Evolutionary conservation across 2,797 vertebrate species (phyloP).

Genomic region (Hippoglossus hippoglossus): DNA sequence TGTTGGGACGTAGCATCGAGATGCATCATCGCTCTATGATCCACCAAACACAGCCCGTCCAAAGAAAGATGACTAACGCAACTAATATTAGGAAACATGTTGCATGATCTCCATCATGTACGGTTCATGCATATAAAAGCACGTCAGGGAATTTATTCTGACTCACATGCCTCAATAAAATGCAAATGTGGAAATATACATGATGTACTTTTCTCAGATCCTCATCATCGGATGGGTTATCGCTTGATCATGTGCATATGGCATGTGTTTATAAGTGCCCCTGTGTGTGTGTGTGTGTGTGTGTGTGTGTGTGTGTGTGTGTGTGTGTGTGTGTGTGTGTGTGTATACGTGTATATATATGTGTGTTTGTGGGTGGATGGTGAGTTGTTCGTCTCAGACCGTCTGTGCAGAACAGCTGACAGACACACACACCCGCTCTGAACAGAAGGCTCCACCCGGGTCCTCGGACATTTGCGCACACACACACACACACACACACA

Average conservation of each 20-base stretch:
- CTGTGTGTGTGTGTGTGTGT: slow-evolving; percentile 33
- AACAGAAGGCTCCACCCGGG: slow-evolving; percentile 75
- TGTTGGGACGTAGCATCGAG: not conserved
- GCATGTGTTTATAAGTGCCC: slow-evolving; percentile 45
- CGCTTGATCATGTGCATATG: slow-evolving; percentile 57
- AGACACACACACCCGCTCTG: slow-evolving; percentile 63
- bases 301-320: slow-evolving; percentile 50
- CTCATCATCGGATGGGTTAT: slow-evolving; percentile 35
- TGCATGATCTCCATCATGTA: slow-evolving; percentile 33
- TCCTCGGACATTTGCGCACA: slow-evolving; percentile 49
- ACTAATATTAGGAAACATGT: slow-evolving; percentile 38
- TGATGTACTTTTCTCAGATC: slow-evolving; percentile 35
- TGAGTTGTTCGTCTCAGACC: slow-evolving; percentile 72
- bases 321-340: not conserved
- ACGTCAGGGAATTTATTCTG: slow-evolving; percentile 49
- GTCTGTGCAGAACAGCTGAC: slow-evolving; percentile 82
- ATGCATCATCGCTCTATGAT: slow-evolving; percentile 12
- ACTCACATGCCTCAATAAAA: slow-evolving; percentile 34
- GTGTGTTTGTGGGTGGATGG: slow-evolving; percentile 62
- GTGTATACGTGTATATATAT: slow-evolving; percentile 31
- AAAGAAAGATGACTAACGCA: slow-evolving; percentile 45
- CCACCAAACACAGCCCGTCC: not conserved
- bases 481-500: slow-evolving; percentile 29
- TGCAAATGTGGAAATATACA: slow-evolving; percentile 48
- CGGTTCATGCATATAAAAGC: slow-evolving; percentile 50